phyloP scores from a whole-genome alignment of 2,888 invertebrate species.

The Scaptodrosophila latifasciaeformis region DNA sequence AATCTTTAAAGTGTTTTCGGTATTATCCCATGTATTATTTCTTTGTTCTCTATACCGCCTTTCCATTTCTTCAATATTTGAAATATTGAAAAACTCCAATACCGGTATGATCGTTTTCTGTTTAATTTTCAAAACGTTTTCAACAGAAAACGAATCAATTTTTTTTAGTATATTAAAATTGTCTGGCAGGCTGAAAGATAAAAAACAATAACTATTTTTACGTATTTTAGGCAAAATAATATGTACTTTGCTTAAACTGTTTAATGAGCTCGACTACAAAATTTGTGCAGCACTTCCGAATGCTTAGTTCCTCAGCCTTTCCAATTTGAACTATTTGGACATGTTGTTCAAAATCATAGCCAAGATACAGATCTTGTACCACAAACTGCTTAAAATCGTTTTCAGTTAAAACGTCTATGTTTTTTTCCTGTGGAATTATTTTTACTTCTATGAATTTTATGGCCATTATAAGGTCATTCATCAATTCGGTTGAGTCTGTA shows the following conservation, averaged over 20 bases:
- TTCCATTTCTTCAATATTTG: too few species aligned
- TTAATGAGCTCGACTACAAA: too few species aligned
- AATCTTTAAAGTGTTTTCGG: too few species aligned
- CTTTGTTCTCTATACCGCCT: too few species aligned
- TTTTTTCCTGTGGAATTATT: constrained; percentile 4
- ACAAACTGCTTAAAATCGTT: constrained; percentile 1
- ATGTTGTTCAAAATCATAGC: constrained; percentile 16
- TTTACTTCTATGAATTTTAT: constrained; percentile 5
- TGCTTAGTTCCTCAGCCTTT: background rate
- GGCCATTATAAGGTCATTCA: constrained; percentile 7
- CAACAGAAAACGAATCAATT: constrained; percentile 6
- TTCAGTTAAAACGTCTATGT: constrained; percentile 2
- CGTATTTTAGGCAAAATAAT: too few species aligned
- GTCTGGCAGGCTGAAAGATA: constrained; percentile 1
- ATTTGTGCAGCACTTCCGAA: too few species aligned
- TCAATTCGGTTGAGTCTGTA: background rate
- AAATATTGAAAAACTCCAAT: too few species aligned
- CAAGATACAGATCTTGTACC: constrained; percentile 7
- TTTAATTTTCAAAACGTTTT: too few species aligned
- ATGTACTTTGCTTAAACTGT: too few species aligned
- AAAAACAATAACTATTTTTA: background rate
- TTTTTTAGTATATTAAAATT: background rate
- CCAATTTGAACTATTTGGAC: constrained; percentile 3
- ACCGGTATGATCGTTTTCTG: too few species aligned
- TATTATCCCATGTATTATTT: too few species aligned